Evolutionary conservation across 2,888 invertebrate species (phyloP), one percentile per base, ranked within the genome.

Genomic region (Leptinotarsa tumamoca): DNA sequence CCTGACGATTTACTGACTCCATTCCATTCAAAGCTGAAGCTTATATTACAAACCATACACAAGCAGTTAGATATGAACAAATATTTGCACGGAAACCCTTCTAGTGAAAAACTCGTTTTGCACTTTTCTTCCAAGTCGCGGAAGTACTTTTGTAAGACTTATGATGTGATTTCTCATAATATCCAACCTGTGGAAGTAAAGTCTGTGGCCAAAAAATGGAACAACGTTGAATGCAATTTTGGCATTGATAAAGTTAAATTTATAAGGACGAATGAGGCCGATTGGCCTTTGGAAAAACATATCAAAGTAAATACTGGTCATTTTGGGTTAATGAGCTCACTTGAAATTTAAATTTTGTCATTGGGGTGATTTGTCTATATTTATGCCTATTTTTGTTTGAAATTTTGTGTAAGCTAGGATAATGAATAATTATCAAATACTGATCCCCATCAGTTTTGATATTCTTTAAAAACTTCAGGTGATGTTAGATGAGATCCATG

Each of bases 181-280:
- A 91, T 92, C 54, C 93, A 91, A 80, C 92, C 93, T 14, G 94
- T 93, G 43, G 96, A 96, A 33, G 93, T 94, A 91, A 96, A 95
- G 86, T 94, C 94, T 85, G 90, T 93, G 81, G 89, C 92, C 0
- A 93, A 93, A 85, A 93, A 92, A 79, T 97, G 96, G 96, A 91
- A 93, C 81, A 91, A 93, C 80, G 87, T 97, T 33, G 94, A 95
- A 84, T 93, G 95, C 80, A 92, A 92, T 82, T 92, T 95, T 84
- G 93, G 94, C 82, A 90, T 96, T 85, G 94, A 96, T 88, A 92
- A 94, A 82, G 88, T 93, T 17, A 94, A 95, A 86, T 93, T 94
- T 71, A 92, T 96, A 27, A 89, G 92, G 78, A 90, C 91, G 54
- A 90, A 91, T 82, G 90, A 92, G 78, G 90, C 89, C 87, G 90